phyloP scores from a whole-genome alignment of 2,888 invertebrate species.

The Lydus trimaculatus region DNA sequence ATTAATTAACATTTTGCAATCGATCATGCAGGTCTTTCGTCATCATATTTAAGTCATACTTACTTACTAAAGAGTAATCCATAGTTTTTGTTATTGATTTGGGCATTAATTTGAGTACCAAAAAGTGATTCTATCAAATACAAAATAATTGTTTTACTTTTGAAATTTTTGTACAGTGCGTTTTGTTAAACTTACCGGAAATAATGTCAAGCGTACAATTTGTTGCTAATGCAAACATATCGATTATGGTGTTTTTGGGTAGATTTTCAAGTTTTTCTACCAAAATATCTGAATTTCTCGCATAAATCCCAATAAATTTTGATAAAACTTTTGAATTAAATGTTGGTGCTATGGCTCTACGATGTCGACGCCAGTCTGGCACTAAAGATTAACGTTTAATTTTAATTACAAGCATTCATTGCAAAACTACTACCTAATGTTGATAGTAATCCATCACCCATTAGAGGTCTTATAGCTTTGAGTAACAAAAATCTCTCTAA shows the following conservation, averaged over 20 bases:
- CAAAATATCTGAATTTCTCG: conserved; percentile 12
- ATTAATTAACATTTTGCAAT: no score
- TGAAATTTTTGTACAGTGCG: no score
- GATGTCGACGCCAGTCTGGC: conserved; percentile 18
- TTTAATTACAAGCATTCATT: background rate
- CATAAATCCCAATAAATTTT: conserved; percentile 6
- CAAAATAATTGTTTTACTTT: background rate
- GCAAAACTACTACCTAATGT: conserved; percentile 7
- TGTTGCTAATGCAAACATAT: conserved; percentile 14
- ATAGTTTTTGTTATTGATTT: conserved; percentile 2
- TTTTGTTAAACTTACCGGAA: conserved; percentile 16
- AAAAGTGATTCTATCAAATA: conserved; percentile 17
- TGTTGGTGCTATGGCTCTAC: conserved; percentile 22
- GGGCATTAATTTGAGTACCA: conserved; percentile 15
- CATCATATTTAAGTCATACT: no score
- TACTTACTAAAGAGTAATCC: background rate
- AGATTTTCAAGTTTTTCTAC: background rate
- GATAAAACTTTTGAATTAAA: conserved; percentile 21
- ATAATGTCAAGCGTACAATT: conserved; percentile 23
- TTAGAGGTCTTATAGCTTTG: background rate
- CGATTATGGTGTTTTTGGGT: conserved; percentile 7
- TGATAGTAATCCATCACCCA: conserved; percentile 16
- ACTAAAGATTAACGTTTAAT: background rate
- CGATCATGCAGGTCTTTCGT: no score
- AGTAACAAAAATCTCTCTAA: conserved; percentile 8